Base-by-base conservation (phyloP, 2,888 invertebrate genomes). In the Acronicta aceris region DNA sequence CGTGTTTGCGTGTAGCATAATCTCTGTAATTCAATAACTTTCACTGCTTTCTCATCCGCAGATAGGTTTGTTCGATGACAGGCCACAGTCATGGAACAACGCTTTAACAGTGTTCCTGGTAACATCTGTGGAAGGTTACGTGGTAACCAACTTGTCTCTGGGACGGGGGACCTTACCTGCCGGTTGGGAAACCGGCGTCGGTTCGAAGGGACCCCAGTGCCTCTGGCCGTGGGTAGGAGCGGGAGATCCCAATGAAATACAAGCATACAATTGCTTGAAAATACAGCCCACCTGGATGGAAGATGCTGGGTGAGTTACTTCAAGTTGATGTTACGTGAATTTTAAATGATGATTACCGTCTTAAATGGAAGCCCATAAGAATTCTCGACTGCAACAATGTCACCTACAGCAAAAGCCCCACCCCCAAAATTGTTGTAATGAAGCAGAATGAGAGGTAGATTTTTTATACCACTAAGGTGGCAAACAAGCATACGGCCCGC, bases 231-330 rank as follows among this genome's bases (percentile, higher is more conserved):
- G 97, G 95, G 96, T 96, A 15, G 96, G 96, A 13, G 96, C 97
- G 46, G 96, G 95, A 50, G 95, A 95, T 71, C 88, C 2, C 3
- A n/a, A 86, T n/a, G 93, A 93, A 17, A 95, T 97, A 64, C 88
- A 96, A 33, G 95, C 96, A 45, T 95, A 95, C 53, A 96, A 96
- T 76, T 98, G 98, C 82, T 89, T 98, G 25, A 96, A 96, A 83
- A 97, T 97, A 66, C 96, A 97, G 83, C 98, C 98, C 0, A 97
- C 97, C 25, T 98, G 98, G 98, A 97, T 98, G 97, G 95, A 95
- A 79, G 96, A 97, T 67, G 83, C 88, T 66, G 88, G 85, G 94
- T 94, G 69, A 88, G 92, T 83, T 16, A 12, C 1, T 25, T 21
- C 12, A 17, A 15, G 13, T 30, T 30, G 4, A 30, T 30, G 10